Conservation (phyloP, 2,888 invertebrate species). For the Cetonia aurata region DNA sequence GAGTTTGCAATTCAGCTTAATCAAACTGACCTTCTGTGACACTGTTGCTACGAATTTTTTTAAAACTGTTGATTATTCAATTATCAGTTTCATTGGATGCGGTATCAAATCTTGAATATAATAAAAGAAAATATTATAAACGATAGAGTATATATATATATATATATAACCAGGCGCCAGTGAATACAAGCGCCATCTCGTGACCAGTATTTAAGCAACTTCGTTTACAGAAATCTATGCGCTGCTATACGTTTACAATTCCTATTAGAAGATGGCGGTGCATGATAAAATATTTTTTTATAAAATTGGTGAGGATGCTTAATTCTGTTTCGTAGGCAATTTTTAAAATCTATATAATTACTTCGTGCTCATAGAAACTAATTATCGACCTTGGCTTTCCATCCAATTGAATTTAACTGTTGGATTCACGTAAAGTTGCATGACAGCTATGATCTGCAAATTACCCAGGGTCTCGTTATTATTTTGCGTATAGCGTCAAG, state of each 20-base stretch:
- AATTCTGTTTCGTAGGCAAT: background rate
- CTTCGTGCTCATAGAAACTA: constrained; percentile 12
- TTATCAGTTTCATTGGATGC: too few species aligned
- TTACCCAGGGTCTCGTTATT: background rate
- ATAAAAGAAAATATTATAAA: too few species aligned
- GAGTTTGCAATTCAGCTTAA: too few species aligned
- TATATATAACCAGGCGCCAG: too few species aligned
- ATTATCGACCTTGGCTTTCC: constrained; percentile 31
- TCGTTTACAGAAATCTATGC: background rate
- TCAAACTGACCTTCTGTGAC: too few species aligned
- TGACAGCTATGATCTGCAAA: background rate
- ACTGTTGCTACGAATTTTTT: too few species aligned
- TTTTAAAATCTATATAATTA: constrained; percentile 17
- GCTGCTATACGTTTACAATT: background rate
- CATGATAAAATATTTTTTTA: background rate
- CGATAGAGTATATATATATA: too few species aligned
- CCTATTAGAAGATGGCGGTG: background rate
- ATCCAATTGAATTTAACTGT: constrained; percentile 24
- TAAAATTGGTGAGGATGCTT: background rate
- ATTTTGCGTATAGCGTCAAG: background rate
- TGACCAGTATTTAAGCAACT: background rate
- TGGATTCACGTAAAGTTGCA: constrained; percentile 19
- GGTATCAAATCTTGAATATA: too few species aligned
- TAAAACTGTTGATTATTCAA: too few species aligned
- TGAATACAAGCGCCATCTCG: too few species aligned